Evolutionary conservation across 2,888 invertebrate genomes (phyloP).

Genomic region (Nemoura dubitans): DNA sequence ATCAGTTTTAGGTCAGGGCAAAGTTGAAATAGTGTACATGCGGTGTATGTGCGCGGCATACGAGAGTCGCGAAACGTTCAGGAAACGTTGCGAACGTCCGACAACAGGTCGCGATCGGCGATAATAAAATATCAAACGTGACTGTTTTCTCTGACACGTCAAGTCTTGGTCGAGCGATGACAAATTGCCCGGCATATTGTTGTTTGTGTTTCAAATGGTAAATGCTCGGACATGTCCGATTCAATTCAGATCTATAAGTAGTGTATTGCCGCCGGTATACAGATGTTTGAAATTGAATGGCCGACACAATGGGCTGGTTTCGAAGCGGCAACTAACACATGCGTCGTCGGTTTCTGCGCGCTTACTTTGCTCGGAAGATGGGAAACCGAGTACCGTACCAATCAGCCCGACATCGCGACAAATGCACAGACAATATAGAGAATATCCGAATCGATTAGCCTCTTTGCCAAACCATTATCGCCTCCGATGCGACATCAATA

Average conservation of each 20-base stretch:
- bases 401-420: not conserved
- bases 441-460: not conserved
- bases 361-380: not conserved
- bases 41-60: not conserved
- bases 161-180: not conserved
- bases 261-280: not conserved
- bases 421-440: not conserved
- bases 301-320: not conserved
- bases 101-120: not conserved
- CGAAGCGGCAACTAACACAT: not conserved
- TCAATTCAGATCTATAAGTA: not conserved
- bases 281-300: not conserved
- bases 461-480: not conserved
- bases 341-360: not conserved
- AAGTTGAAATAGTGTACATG: constrained; percentile 17
- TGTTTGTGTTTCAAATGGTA: not conserved
- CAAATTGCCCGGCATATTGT: not conserved
- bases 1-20: constrained; percentile 18
- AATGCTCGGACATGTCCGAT: not conserved
- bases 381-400: not conserved
- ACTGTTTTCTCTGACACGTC: not conserved
- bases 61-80: not conserved
- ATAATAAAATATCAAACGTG: not conserved
- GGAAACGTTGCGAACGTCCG: too few relatives aligned
- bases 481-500: not conserved